Percentiles rank a stretch among this genome's conserved stretches.
These are phyloP conservation scores for Sapajus apella DNA, from an alignment of 2,113 vertebrate genomes.

Conservation along the genomic window DNA sequence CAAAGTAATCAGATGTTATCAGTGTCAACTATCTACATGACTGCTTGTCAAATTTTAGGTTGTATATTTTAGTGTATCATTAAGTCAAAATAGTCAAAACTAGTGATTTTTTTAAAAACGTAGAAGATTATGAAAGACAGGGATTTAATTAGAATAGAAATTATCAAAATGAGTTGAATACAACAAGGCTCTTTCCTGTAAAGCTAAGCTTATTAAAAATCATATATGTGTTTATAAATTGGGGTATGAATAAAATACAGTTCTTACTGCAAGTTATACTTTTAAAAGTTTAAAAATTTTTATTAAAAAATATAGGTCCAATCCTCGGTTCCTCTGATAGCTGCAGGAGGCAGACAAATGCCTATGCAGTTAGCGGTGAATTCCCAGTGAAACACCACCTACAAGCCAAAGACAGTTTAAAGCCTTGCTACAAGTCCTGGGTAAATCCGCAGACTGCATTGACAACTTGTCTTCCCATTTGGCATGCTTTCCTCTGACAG, in stretches of 20 bases:
- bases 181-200: neutral
- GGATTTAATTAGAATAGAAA: neutral
- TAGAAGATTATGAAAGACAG: neutral
- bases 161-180: neutral
- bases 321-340: too few relatives aligned
- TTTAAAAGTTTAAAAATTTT: neutral
- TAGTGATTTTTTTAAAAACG: neutral
- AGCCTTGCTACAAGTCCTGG: too few relatives aligned
- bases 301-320: neutral
- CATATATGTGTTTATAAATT: neutral
- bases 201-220: neutral
- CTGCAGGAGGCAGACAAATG: too few relatives aligned
- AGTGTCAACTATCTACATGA: neutral
- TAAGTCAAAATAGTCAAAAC: neutral
- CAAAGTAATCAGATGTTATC: neutral
- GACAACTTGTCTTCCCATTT: too few relatives aligned
- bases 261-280: neutral
- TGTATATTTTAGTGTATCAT: neutral
- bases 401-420: too few relatives aligned
- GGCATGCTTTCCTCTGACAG: too few relatives aligned
- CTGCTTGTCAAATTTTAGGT: neutral
- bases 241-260: neutral
- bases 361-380: too few relatives aligned
- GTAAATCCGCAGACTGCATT: too few relatives aligned
- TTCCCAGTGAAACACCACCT: too few relatives aligned